phyloP scores from a whole-genome alignment of 2,797 vertebrate species.

The Sebastes vulpes region DNA sequence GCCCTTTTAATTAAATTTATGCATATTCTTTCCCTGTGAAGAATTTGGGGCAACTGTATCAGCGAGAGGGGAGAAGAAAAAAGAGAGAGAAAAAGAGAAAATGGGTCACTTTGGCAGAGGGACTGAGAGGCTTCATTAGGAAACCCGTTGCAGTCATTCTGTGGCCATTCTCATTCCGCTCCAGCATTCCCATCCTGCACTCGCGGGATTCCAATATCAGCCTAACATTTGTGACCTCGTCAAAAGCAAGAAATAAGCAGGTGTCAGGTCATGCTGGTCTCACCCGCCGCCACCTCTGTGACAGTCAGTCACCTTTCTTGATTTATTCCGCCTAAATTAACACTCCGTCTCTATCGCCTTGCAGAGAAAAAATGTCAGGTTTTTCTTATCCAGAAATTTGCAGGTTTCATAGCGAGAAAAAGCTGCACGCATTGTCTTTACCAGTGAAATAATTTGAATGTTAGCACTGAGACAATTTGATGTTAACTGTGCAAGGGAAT shows the following conservation, averaged over 20 bases:
- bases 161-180: slow-evolving; percentile 60
- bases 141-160: slow-evolving; percentile 51
- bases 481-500: slow-evolving; percentile 38
- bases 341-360: neutral
- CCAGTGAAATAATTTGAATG: slow-evolving; percentile 17
- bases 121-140: slow-evolving; percentile 74
- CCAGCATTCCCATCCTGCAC: slow-evolving; percentile 51
- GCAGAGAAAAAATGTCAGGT: slow-evolving; percentile 53
- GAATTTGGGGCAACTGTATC: slow-evolving; percentile 78
- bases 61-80: slow-evolving; percentile 35
- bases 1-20: slow-evolving; percentile 78
- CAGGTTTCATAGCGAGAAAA: slow-evolving; percentile 18
- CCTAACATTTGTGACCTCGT: slow-evolving; percentile 65
- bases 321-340: slow-evolving; percentile 71
- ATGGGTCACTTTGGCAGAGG: slow-evolving; percentile 79
- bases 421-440: slow-evolving; percentile 13
- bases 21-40: slow-evolving; percentile 67
- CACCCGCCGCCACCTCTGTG: slow-evolving; percentile 32
- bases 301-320: slow-evolving; percentile 54
- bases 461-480: slow-evolving; percentile 27
- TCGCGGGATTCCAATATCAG: slow-evolving; percentile 65
- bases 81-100: slow-evolving; percentile 52
- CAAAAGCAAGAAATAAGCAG: slow-evolving; percentile 68
- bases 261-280: slow-evolving; percentile 58
- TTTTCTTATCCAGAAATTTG: slow-evolving; percentile 40